These are phyloP conservation scores for Amblyornis subalaris DNA, from an alignment of 2,113 vertebrate genomes.

Conservation along the genomic window DNA sequence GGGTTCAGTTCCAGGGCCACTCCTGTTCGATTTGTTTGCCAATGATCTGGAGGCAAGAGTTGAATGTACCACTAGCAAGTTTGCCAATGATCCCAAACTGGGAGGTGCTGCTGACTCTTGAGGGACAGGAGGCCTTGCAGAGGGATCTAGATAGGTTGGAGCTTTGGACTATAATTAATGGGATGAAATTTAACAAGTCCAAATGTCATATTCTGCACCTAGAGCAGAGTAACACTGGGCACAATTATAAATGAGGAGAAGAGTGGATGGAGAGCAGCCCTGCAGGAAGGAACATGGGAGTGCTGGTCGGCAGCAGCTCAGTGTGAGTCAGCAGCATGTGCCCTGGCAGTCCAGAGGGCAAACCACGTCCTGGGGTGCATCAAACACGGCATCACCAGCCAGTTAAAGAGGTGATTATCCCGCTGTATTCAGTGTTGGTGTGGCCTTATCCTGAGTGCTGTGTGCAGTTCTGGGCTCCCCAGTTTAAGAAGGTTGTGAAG, in stretches of 20 bases:
- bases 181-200: background rate
- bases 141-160: background rate
- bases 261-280: background rate
- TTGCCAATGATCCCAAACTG: background rate
- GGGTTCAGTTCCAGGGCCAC: fast-evolving
- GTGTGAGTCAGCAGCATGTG: background rate
- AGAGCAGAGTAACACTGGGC: background rate
- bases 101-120: background rate
- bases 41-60: background rate
- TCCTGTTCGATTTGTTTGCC: background rate
- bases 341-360: background rate
- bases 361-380: background rate
- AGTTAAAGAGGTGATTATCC: fast-evolving
- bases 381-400: fast-evolving
- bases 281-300: background rate
- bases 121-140: background rate
- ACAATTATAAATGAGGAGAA: background rate
- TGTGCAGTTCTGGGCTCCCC: background rate
- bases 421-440: fast-evolving
- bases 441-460: fast-evolving
- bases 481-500: background rate
- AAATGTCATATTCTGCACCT: background rate
- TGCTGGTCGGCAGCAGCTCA: background rate
- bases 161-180: background rate
- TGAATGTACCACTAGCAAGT: background rate